These are phyloP conservation scores for Anguilla marmorata DNA, from an alignment of 2,797 vertebrate species.

Conservation along the genomic window DNA sequence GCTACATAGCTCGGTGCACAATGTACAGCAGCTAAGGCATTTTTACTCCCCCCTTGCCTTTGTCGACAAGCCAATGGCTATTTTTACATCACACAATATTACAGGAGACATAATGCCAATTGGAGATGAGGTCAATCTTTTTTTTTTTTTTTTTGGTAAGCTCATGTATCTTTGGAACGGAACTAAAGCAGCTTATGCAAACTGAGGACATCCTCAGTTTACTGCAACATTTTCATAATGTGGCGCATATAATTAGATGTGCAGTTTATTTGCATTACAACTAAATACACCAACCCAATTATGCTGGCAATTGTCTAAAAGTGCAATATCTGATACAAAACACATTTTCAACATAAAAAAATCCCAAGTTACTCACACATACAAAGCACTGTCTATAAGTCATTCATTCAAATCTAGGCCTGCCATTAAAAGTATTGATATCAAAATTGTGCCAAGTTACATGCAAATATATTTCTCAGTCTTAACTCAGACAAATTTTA, in stretches of 20 bases:
- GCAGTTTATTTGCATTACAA: neutral
- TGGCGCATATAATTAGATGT: neutral
- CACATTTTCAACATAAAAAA: no score
- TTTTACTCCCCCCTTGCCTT: neutral
- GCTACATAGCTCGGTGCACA: neutral
- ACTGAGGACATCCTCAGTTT: neutral
- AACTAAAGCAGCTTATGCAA: neutral
- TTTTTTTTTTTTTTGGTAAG: neutral
- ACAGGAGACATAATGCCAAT: neutral
- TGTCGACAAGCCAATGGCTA: neutral
- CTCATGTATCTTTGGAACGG: neutral
- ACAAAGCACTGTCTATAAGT: no score
- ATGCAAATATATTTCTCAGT: no score
- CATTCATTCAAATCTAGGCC: no score
- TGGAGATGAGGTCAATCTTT: neutral
- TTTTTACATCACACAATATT: neutral
- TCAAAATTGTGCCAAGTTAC: no score
- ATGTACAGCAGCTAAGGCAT: neutral
- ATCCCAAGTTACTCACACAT: no score
- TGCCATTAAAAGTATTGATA: no score
- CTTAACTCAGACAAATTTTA: no score
- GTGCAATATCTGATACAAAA: no score
- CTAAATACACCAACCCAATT: neutral
- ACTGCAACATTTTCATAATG: neutral
- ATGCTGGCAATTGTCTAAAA: neutral